Evolutionary conservation across 1,140 invertebrate genomes (phyloP).

Genomic region (Drosophila teissieri): DNA sequence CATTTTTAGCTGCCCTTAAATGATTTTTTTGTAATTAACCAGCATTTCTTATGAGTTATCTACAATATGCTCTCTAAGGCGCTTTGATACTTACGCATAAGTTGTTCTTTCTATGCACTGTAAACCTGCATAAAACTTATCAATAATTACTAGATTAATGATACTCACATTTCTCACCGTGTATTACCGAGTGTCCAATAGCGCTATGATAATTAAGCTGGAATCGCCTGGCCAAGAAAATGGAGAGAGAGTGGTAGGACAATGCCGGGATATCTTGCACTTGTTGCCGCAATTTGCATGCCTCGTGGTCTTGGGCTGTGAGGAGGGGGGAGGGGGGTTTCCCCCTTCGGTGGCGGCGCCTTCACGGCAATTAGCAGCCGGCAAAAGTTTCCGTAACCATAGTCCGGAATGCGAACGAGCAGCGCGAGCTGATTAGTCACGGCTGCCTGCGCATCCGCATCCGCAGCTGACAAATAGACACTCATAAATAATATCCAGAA

Average conservation of each 20-base stretch:
- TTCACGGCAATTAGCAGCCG: conserved; percentile 78
- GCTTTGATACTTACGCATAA: too few relatives aligned
- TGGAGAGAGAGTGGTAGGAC: conserved; percentile 21
- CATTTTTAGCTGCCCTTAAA: neutral
- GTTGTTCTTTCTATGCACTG: too few relatives aligned
- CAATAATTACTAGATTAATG: too few relatives aligned
- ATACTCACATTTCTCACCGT: neutral
- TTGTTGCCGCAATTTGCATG: conserved; percentile 80
- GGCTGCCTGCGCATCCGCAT: conserved; percentile 65
- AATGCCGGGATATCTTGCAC: conserved; percentile 58
- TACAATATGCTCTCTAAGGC: too few relatives aligned
- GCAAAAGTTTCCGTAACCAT: conserved; percentile 58
- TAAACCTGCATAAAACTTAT: too few relatives aligned
- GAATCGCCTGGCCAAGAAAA: conserved; percentile 22
- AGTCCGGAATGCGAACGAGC: conserved; percentile 21
- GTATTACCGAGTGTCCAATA: conserved; percentile 35
- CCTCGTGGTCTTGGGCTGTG: neutral
- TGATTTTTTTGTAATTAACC: too few relatives aligned
- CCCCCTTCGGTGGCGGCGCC: conserved; percentile 50
- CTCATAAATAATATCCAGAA: conserved; percentile 69
- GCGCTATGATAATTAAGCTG: conserved; percentile 79
- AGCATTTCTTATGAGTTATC: too few relatives aligned
- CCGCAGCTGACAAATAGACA: conserved; percentile 68
- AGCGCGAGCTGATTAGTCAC: conserved; percentile 69
- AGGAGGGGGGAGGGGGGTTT: neutral